Base-by-base conservation (phyloP, 1,140 invertebrate species). In the Steinernema khuongi region DNA sequence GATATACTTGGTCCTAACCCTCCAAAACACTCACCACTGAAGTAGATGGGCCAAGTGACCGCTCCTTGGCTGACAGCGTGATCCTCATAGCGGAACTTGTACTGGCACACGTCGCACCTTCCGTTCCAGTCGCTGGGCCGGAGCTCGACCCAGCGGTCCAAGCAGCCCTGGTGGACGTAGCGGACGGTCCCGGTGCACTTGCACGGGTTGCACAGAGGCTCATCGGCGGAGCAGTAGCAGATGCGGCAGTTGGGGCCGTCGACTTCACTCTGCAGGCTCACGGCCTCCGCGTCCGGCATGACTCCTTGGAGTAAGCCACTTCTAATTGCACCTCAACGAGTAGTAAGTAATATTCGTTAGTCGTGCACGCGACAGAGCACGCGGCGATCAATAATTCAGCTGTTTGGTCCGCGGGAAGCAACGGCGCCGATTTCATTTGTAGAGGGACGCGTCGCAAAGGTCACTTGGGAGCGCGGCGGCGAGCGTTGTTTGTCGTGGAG, bases 311-410 rank as follows among this genome's bases (percentile, higher is more conserved):
- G 50, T 17, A 22, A 26, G 50, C 50, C 4, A 4, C 50, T 26
- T 60, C 50, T 60, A 26, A 26, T 17, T 60, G 2, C 22, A 60
- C 50, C 50, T 60, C 50, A 60, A 11, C 50, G 50, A 11, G 50
- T 60, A 11, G 50, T 60, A 60, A 60, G 50, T 60, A 60, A 60
- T 60, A 60, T 60, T 60, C 50, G 7, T 60, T 60, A 60, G 22
- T 7, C 50, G 50, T 60, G 50, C 50, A 17, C 50, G 50, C 50
- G 14, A 2, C 7, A 14, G 4, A 2, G 50, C 7, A 60, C 36
- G 50, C 50, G 14, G 19, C 50, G 50, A 60, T 60, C 50, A 26
- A 60, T 60, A 60, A 60, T 60, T 60, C 50, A 60, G 50, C 50
- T 60, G 50, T 60, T 60, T 60, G 50, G 22, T 22, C 14, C 22